phyloP scores from a whole-genome alignment of 2,888 invertebrate genomes.

The Fragum whitleyi region DNA sequence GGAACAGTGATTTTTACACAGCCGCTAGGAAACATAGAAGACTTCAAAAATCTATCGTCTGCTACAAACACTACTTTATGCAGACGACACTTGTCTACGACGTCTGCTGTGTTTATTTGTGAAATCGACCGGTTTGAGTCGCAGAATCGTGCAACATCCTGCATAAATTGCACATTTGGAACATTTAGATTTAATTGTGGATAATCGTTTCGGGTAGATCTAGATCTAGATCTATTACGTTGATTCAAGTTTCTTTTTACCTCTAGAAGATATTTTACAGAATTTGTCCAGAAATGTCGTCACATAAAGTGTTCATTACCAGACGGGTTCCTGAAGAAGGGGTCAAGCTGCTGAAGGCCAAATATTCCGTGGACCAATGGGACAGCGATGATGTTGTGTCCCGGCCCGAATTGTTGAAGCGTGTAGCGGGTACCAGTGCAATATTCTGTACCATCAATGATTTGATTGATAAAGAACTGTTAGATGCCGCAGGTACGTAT shows the following conservation, averaged over 20 bases:
- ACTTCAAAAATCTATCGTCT: background rate
- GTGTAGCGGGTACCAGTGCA: slow-evolving; percentile 89
- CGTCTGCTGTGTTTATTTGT: no score
- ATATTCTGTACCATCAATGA: slow-evolving; percentile 93
- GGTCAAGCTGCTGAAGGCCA: slow-evolving; percentile 68
- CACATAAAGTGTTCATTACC: slow-evolving; percentile 77
- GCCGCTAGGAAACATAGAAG: background rate
- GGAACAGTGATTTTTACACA: background rate
- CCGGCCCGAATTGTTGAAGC: slow-evolving; percentile 89
- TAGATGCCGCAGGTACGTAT: slow-evolving; percentile 89
- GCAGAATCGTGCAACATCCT: background rate
- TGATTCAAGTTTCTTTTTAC: no score
- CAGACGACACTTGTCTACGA: background rate
- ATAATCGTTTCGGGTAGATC: no score
- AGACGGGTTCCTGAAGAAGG: slow-evolving; percentile 78
- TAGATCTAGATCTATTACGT: no score
- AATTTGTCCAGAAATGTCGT: background rate
- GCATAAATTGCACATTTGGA: background rate
- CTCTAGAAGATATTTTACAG: no score
- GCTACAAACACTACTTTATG: background rate
- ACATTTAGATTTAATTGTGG: no score
- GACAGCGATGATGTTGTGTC: slow-evolving; percentile 77
- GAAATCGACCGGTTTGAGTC: background rate
- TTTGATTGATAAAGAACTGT: slow-evolving; percentile 91
- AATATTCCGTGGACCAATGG: slow-evolving; percentile 78